Conservation (phyloP, 2,797 vertebrate genomes). For the Cygnus olor region DNA sequence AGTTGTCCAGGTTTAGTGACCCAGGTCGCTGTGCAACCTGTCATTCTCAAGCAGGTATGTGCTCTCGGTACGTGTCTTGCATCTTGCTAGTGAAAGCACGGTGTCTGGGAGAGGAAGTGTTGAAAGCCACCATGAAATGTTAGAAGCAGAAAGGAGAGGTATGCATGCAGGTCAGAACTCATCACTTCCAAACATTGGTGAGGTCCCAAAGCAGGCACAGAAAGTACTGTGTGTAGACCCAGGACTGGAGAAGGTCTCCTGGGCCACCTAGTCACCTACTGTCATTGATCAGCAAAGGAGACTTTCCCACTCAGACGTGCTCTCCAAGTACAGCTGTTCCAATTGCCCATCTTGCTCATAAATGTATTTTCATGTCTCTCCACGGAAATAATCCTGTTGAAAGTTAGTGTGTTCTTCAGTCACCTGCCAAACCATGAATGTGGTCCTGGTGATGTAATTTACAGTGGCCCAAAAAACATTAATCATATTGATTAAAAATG, state of each 20-base stretch:
- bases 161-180: neutral
- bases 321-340: neutral
- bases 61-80: accelerated
- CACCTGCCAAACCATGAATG: neutral
- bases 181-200: neutral
- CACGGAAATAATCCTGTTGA: neutral
- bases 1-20: neutral
- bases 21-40: neutral
- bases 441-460: neutral
- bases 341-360: neutral
- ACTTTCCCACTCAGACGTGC: neutral
- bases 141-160: neutral
- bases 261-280: neutral
- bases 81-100: neutral
- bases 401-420: neutral
- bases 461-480: neutral
- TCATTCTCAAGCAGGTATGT: neutral
- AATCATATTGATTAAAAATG: neutral
- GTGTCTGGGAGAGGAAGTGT: neutral
- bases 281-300: neutral
- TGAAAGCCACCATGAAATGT: neutral
- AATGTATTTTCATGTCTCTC: neutral
- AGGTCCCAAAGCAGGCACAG: neutral
- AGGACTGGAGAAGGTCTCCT: neutral
- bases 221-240: neutral